Evolutionary conservation across 2,888 invertebrate species (phyloP), one percentile per base, ranked within the genome.

Genomic region (Cataglyphis altisquamis): DNA sequence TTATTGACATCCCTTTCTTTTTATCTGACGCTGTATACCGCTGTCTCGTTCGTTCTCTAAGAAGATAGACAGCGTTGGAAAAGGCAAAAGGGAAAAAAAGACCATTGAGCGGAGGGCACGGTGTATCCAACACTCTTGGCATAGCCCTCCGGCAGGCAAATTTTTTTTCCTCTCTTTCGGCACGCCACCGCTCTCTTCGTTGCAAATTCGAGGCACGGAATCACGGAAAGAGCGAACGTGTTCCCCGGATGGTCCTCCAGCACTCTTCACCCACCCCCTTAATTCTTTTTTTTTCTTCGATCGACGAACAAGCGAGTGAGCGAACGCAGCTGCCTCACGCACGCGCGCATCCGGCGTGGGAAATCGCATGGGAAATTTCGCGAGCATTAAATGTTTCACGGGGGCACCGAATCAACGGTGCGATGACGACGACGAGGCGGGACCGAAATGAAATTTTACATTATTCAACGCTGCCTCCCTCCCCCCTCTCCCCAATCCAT

Each of bases 361-460:
- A 62, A 82, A 90, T 91, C 92, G 91, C 92, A 91, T 92, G 92
- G 92, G 92, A 92, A 92, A 92, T 92, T 92, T 88, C 90, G 84
- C 89, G 87, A 78, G 82, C 84, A 87, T 89, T 92, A 91, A 92
- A 92, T 92, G 90, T 92, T 92, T 92, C 89, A 92, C 90, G 90
- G 41, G 36, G 8, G 84, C 60, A 85, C 78, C 77, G 90, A 89
- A 91, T 92, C 91, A 91, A 89, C 90, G 90, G 81, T 63, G 75
- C 67, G 89, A 91, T 91, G 91, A 91, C 89, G 89, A 85, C 90
- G 68, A 82, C 72, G 85, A 86, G 80, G 83, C 86, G 64, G 74
- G 74, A 8, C 68, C 83, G 90, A 92, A 92, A 92, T 92, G 92
- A 92, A 92, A 92, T 89, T 91, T 88, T 92, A 89, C 92, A 92